Conservation (phyloP, 2,113 vertebrate genomes). For the Probosciger aterrimus region DNA sequence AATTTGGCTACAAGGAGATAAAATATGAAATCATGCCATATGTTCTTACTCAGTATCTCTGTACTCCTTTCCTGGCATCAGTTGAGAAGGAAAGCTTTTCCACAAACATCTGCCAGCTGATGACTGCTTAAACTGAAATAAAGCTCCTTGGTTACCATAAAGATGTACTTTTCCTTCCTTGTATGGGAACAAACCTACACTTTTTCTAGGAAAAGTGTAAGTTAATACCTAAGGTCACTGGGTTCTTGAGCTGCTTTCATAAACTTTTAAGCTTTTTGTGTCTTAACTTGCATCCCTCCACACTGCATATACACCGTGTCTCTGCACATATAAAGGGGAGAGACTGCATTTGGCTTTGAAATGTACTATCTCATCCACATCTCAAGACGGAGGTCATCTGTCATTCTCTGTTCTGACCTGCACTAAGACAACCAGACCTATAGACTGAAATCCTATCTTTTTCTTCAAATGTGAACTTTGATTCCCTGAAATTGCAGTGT, state of each 20-base stretch:
- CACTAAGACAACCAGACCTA: not conserved
- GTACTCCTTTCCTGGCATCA: not conserved
- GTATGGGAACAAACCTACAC: not conserved
- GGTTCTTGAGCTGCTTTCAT: not conserved
- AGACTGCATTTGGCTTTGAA: not conserved
- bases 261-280: not conserved
- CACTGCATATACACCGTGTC: fast-evolving
- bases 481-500: not conserved
- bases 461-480: not conserved
- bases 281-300: not conserved
- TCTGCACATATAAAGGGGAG: not conserved
- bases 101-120: slow-evolving; percentile 23
- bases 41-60: not conserved
- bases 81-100: slow-evolving; percentile 9
- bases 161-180: not conserved
- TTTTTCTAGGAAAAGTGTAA: not conserved
- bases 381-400: not conserved
- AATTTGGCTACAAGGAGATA: not conserved
- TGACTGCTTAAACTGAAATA: slow-evolving; percentile 3
- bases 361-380: not conserved
- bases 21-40: not conserved
- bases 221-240: not conserved
- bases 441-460: not conserved
- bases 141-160: not conserved
- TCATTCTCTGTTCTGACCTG: not conserved